phyloP scores from a whole-genome alignment of 2,113 vertebrate genomes.

The Dasyurus viverrinus region DNA sequence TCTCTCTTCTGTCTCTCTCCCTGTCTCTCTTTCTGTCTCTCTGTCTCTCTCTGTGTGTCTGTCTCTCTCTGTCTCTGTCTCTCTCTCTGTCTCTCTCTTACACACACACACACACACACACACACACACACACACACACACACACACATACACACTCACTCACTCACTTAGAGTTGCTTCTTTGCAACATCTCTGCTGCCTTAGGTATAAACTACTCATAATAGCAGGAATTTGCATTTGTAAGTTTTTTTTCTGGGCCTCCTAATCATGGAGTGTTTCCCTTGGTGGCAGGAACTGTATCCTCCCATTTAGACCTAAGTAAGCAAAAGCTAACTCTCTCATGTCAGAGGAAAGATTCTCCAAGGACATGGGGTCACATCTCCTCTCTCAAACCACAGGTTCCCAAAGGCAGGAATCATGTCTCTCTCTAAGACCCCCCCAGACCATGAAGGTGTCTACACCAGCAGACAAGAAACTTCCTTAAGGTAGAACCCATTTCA shows the following conservation, averaged over 20 bases:
- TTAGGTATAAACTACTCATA: not conserved
- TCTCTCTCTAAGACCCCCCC: not conserved
- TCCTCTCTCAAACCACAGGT: not conserved
- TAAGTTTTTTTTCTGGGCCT: not conserved
- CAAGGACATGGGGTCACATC: not conserved
- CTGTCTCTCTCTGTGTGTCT: no score
- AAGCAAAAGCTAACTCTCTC: not conserved
- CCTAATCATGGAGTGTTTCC: not conserved
- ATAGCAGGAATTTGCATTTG: not conserved
- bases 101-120: no score
- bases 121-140: no score
- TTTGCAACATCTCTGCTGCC: not conserved
- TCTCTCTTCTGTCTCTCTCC: no score
- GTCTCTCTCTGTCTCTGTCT: no score
- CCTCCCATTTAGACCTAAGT: not conserved
- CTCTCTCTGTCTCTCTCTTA: no score
- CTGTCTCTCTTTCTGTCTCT: no score
- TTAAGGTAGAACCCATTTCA: not conserved
- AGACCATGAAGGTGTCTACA: not conserved
- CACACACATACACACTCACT: not conserved
- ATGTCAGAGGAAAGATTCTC: not conserved
- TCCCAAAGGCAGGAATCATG: no score
- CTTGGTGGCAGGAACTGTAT: not conserved
- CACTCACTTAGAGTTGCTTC: not conserved
- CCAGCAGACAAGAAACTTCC: not conserved